Percentiles rank a stretch among this genome's conserved stretches.
Conservation (phyloP, 2,797 vertebrate genomes). For the Falco novaeseelandiae region DNA sequence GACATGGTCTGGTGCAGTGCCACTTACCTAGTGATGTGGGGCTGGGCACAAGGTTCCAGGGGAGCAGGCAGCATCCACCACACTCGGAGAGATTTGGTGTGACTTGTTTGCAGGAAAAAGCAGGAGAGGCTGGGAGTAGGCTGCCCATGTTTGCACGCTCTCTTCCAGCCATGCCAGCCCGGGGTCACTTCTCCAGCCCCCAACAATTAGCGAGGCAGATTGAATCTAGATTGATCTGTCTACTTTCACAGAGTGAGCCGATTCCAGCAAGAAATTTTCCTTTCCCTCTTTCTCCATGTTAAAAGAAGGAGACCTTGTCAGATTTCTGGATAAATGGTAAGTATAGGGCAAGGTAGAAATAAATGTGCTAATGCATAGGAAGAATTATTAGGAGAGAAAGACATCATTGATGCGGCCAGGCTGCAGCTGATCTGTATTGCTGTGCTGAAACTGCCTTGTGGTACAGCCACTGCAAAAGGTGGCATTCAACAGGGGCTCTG, state of each 20-base stretch:
- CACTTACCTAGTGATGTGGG: rapidly evolving
- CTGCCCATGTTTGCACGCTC: rapidly evolving
- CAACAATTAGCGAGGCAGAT: conserved; percentile 20
- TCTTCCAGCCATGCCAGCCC: background rate
- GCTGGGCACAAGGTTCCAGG: background rate
- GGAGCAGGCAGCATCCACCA: background rate
- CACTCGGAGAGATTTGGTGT: background rate
- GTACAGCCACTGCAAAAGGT: background rate
- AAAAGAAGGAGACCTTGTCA: conserved; percentile 30
- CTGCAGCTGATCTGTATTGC: background rate
- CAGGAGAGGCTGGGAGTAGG: background rate
- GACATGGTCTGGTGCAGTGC: background rate
- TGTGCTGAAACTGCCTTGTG: background rate
- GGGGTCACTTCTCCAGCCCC: conserved; percentile 2
- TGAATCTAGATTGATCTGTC: conserved; percentile 35
- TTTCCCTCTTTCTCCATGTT: background rate
- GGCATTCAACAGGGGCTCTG: background rate
- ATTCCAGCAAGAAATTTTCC: conserved; percentile 30
- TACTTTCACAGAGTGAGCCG: background rate
- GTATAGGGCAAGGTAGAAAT: conserved; percentile 7
- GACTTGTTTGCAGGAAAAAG: background rate
- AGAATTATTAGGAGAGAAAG: background rate
- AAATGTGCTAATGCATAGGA: background rate
- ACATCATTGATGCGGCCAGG: rapidly evolving
- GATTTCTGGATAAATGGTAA: conserved; percentile 20